A percentile compares a stretch with the other conserved stretches of the same genome.
These are phyloP conservation scores for Python bivittatus DNA, from an alignment of 2,113 vertebrate genomes.

Conservation along the genomic window DNA sequence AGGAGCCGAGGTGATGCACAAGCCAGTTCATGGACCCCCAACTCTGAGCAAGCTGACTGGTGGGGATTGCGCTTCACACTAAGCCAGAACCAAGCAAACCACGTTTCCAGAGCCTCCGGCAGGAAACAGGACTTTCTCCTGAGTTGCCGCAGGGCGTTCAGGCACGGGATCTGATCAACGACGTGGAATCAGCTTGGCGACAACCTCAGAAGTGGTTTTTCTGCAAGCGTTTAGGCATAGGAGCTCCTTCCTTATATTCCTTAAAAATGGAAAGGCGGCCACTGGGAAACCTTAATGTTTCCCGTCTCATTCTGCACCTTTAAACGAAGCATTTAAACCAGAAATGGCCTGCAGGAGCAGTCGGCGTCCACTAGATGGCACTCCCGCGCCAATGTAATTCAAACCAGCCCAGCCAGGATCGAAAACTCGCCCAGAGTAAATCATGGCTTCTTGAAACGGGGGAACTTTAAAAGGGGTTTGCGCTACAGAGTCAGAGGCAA, in stretches of 20 bases:
- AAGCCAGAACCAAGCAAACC: no score
- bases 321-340: not conserved
- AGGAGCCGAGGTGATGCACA: no score
- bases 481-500: not conserved
- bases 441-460: not conserved
- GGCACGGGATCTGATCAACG: no score
- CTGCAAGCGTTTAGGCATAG: not conserved
- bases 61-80: no score
- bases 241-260: not conserved
- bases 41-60: no score
- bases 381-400: conserved; percentile 60
- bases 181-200: no score
- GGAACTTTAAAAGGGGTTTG: not conserved
- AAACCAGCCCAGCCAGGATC: not conserved
- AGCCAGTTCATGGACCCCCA: no score
- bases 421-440: not conserved
- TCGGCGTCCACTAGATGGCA: conserved; percentile 78
- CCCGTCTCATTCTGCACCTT: not conserved
- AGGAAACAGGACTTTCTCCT: no score
- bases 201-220: no score
- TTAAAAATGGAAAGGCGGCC: not conserved
- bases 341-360: not conserved
- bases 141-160: no score
- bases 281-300: not conserved
- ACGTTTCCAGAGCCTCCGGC: no score